Base-by-base conservation (phyloP, 1,140 invertebrate genomes). In the Cyrtorhinus lividipennis region DNA sequence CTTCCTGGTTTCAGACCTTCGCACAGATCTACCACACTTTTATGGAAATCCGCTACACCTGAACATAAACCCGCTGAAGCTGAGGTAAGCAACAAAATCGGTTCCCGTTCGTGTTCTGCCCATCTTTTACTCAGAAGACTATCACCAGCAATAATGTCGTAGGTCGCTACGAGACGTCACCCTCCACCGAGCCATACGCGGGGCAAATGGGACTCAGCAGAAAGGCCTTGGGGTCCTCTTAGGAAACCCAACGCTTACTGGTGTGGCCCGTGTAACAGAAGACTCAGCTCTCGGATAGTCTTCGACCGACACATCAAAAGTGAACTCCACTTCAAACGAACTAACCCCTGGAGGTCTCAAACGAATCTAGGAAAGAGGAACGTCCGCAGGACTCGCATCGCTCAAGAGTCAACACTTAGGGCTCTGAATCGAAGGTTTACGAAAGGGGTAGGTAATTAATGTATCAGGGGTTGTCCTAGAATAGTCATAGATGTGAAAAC, bases 181-280 rank as follows among this genome's bases (percentile, higher is more conserved):
- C 84, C 83, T 18, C 83, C 83, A 2, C 81, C 80, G 8, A 79
- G 78, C 56, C 81, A 86, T 65, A 86, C 84, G 0, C 81, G 82
- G 71, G 86, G 85, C 5, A 88, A 88, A 76, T 88, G 85, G 86
- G 78, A 59, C 84, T 84, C 2, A 82, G 62, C 27, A 62, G 64
- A 57, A 60, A 27, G 25, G 30, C 59, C 56, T 18, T 46, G 61
- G 83, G 27, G 70, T 79, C 72, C 57, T 74, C 62, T 64, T 68
- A 76, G 71, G 78, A 74, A 63, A 69, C 65, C 66, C 70, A 65
- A 68, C 64, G 63, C 69, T 66, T 89, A 84, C 73, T 88, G 85
- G 85, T 90, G 87, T 72, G 81, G 80, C 68, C 83, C 85, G 25
- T 90, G 87, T 68, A 86, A 87, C 69, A 76, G 87, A 56, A 78